phyloP scores from a whole-genome alignment of 2,113 vertebrate genomes.

The Strix aluco region DNA sequence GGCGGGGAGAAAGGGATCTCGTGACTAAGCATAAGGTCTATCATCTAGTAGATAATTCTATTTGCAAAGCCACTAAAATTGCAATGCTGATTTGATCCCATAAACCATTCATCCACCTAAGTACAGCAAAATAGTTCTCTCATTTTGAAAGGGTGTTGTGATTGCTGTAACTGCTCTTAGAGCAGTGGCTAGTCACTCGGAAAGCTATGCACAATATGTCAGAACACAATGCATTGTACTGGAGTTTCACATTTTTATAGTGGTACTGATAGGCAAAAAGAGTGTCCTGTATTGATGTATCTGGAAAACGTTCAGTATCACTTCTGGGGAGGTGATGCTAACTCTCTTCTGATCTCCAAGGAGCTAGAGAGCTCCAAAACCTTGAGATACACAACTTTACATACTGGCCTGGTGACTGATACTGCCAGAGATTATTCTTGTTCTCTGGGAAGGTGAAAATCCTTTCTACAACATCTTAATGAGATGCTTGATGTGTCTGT shows the following conservation, averaged over 20 bases:
- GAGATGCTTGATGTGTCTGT: background rate
- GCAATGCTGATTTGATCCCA: background rate
- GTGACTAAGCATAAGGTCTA: background rate
- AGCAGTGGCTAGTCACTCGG: background rate
- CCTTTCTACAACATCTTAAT: background rate
- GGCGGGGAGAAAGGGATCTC: background rate
- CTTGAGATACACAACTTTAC: background rate
- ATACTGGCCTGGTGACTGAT: rapidly evolving
- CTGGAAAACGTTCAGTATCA: background rate
- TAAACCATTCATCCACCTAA: background rate
- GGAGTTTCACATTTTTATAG: background rate
- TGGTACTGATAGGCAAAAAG: background rate
- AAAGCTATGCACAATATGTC: rapidly evolving
- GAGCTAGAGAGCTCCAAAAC: background rate
- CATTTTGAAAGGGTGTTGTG: background rate
- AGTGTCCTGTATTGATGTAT: background rate
- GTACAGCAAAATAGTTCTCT: background rate
- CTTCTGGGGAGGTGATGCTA: background rate
- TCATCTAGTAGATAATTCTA: background rate
- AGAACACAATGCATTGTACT: background rate
- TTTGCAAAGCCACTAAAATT: background rate
- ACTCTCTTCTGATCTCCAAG: background rate
- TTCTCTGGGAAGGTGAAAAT: background rate
- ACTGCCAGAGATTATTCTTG: background rate
- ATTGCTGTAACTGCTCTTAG: background rate